Percentiles rank a stretch among this genome's conserved stretches.
phyloP scores from a whole-genome alignment of 2,113 vertebrate species.

The Periophthalmodon schlosseri region DNA sequence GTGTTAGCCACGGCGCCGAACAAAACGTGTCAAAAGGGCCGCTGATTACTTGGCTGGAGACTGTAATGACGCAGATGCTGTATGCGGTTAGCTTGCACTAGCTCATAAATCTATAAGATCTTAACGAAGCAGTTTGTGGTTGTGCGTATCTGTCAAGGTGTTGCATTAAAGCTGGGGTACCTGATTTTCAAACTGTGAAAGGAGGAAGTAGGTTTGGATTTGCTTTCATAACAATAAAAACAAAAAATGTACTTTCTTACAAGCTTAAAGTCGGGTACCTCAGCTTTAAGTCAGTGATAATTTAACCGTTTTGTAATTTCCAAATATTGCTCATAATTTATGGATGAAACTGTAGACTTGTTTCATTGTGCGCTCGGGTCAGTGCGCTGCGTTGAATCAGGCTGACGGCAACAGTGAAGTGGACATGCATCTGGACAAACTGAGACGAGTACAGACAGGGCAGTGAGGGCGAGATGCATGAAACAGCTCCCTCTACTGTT shows the following conservation, averaged over 20 bases:
- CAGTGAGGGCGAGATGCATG: conserved; percentile 10
- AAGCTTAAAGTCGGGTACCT: not conserved
- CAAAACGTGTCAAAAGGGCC: conserved; percentile 40
- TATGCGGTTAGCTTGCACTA: not conserved
- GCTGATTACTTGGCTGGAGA: not conserved
- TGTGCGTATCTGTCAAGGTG: too few species aligned
- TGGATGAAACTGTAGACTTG: not conserved
- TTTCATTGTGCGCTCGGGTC: conserved; percentile 4
- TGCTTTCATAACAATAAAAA: too few species aligned
- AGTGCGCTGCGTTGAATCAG: conserved; percentile 29
- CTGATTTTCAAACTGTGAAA: too few species aligned
- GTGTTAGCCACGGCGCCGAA: conserved; percentile 68
- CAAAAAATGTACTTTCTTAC: too few species aligned
- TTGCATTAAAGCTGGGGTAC: too few species aligned
- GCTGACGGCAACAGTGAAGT: conserved; percentile 64
- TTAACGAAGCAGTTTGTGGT: too few species aligned
- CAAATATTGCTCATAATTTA: too few species aligned
- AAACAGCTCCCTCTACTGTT: conserved; percentile 4
- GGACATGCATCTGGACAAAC: conserved; percentile 70
- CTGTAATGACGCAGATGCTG: not conserved
- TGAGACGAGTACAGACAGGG: conserved; percentile 64
- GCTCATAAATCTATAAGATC: too few species aligned
- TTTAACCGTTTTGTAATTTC: not conserved
- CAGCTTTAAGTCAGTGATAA: not conserved
- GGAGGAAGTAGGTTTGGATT: too few species aligned